Evolutionary conservation across 1,140 invertebrate genomes (phyloP), one percentile per base, ranked within the genome.

Genomic region (Schmidtea mediterranea): DNA sequence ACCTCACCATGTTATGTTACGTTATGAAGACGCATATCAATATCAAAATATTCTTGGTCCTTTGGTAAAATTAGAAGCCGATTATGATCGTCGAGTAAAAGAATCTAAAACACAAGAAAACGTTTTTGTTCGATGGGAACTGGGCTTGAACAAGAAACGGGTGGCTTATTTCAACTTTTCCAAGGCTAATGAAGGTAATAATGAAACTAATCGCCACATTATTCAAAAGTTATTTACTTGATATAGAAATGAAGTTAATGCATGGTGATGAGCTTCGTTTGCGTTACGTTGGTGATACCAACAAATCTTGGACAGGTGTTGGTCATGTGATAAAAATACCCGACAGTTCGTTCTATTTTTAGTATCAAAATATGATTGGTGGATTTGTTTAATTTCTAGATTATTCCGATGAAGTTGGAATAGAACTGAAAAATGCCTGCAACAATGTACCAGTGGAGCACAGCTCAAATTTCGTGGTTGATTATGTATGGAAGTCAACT

Each of bases 401-500:
- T 67, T 92, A 82, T 62, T 86, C 83, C 16, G 90, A 97, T 60
- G 90, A 98, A 64, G 84, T 97, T 13, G 87, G 87, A 0, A 77
- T 97, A 21, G 90, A 98, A 62, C 63, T 98, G 56, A 94, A 92
- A 60, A 78, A 75, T 52, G 82, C 79, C 55, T 74, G 76, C 15
- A 80, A 13, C 36, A 23, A 48, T 12, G 46, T 15, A 3, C 86
- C 87, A 0, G 77, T 77, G 0, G 83, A 89, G 52, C 86, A 81
- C 60, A 80, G 77, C 18, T 80, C 80, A 43, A 90, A 90, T 63
- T 98, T 94, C 69, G 82, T 87, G 0, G 82, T 97, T 10, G 90
- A 98, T 67, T 98, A 95, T 68, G 92, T 97, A 18, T 98, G 90
- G 92, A 98, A 98, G 62, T 87, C 86, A 49, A 97, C 89, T 1